These are phyloP conservation scores for Poliocrania exsul DNA, from an alignment of 2,797 vertebrate genomes.

Conservation along the genomic window DNA sequence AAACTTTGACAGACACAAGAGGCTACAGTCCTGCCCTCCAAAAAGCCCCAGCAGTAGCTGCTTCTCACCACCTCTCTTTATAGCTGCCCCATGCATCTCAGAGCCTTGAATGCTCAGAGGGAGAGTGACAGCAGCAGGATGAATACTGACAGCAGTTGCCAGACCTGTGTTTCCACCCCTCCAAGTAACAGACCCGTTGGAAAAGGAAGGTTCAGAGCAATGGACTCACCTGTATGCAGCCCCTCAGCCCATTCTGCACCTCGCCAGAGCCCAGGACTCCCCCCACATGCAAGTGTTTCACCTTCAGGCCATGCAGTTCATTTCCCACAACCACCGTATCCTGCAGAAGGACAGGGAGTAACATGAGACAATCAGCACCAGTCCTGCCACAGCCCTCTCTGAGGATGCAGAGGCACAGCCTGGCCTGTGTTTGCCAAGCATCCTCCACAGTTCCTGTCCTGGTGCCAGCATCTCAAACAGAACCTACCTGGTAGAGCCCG, in stretches of 20 bases:
- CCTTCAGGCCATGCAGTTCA: constrained; percentile 93
- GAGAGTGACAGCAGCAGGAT: background rate
- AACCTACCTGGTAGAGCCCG: constrained; percentile 90
- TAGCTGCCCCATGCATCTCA: background rate
- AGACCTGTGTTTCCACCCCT: background rate
- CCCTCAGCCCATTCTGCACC: constrained; percentile 89
- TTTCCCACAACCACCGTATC: constrained; percentile 92
- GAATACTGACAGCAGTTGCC: background rate
- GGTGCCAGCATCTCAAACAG: background rate
- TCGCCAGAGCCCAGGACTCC: constrained; percentile 89
- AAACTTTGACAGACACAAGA: background rate
- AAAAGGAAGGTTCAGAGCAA: background rate
- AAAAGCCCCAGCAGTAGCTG: background rate
- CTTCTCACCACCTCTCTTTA: background rate
- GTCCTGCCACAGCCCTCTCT: background rate
- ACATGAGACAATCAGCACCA: background rate
- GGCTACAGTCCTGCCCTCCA: background rate
- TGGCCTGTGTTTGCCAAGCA: accelerated
- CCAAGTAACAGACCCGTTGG: accelerated
- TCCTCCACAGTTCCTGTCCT: background rate
- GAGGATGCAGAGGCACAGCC: background rate
- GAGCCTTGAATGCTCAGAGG: background rate
- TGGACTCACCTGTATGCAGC: constrained; percentile 92
- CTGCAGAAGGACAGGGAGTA: constrained; percentile 69
- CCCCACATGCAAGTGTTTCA: constrained; percentile 95